A percentile compares a stretch with the other conserved stretches of the same genome.
These are phyloP conservation scores for Ericerus pela DNA, from an alignment of 1,140 invertebrate species.

Conservation along the genomic window DNA sequence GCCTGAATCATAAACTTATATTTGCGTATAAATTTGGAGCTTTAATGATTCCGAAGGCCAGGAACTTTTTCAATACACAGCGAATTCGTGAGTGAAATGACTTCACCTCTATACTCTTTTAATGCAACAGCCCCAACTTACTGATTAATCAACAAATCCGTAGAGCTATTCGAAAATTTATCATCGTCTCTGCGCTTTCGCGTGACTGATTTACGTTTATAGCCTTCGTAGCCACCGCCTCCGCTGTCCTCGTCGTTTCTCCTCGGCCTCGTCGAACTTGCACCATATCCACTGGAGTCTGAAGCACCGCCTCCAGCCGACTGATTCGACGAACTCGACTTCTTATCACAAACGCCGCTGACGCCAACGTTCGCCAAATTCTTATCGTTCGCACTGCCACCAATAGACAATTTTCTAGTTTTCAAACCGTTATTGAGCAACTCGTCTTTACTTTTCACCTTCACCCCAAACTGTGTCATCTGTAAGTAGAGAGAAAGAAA, in stretches of 20 bases:
- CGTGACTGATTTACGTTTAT: neutral
- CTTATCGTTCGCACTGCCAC: neutral
- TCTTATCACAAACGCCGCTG: neutral
- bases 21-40: too few species aligned
- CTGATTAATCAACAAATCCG: slow-evolving; percentile 3
- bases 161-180: neutral
- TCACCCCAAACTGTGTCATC: neutral
- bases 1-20: too few species aligned
- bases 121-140: too few species aligned
- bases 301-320: neutral
- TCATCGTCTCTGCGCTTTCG: slow-evolving; percentile 14
- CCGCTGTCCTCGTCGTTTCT: neutral
- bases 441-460: slow-evolving; percentile 1
- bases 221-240: too few species aligned
- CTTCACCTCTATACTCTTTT: too few species aligned
- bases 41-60: too few species aligned
- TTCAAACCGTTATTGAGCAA: neutral
- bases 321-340: neutral
- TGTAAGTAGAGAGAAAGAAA: neutral
- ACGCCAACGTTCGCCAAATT: neutral
- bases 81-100: too few species aligned
- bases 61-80: too few species aligned
- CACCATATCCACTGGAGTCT: neutral
- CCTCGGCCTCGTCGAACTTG: neutral
- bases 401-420: neutral